Percentiles rank a stretch among this genome's conserved stretches.
These are phyloP conservation scores for Odocoileus virginianus DNA, from an alignment of 2,113 vertebrate species.

Conservation along the genomic window DNA sequence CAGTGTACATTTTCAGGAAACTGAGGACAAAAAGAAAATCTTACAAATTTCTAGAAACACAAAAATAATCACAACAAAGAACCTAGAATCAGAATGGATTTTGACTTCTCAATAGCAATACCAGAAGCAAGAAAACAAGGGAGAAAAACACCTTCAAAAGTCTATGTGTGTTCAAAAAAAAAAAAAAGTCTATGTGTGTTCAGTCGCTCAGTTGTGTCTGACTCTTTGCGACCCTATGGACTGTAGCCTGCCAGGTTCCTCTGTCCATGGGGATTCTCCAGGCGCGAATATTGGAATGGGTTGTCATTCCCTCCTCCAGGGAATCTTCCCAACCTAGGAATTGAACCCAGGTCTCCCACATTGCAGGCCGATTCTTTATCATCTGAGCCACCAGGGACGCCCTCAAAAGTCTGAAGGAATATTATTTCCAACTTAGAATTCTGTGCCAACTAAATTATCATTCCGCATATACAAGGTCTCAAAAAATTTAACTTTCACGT, in stretches of 20 bases:
- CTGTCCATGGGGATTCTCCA: not conserved
- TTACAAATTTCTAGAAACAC: not conserved
- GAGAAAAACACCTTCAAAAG: not conserved
- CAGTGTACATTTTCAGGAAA: not conserved
- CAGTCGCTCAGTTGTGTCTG: not conserved
- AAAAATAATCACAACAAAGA: not conserved
- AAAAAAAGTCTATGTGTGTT: not conserved
- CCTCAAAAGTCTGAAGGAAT: not conserved
- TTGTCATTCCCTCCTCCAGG: not conserved
- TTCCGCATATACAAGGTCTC: not conserved
- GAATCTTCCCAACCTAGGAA: not conserved
- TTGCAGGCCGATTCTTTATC: not conserved
- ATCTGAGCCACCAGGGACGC: not conserved
- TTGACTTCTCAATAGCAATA: not conserved
- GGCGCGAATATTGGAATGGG: not conserved
- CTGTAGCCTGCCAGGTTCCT: not conserved
- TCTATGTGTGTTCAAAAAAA: not conserved
- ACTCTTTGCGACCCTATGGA: not conserved
- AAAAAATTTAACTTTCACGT: not conserved
- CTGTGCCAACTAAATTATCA: not conserved
- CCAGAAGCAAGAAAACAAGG: not conserved
- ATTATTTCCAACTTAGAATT: not conserved
- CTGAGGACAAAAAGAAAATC: not conserved
- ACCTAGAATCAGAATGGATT: not conserved
- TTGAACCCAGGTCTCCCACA: not conserved